These are phyloP conservation scores for Aplidium turbinatum DNA, from an alignment of 23 tunicate species.

Conservation along the genomic window DNA sequence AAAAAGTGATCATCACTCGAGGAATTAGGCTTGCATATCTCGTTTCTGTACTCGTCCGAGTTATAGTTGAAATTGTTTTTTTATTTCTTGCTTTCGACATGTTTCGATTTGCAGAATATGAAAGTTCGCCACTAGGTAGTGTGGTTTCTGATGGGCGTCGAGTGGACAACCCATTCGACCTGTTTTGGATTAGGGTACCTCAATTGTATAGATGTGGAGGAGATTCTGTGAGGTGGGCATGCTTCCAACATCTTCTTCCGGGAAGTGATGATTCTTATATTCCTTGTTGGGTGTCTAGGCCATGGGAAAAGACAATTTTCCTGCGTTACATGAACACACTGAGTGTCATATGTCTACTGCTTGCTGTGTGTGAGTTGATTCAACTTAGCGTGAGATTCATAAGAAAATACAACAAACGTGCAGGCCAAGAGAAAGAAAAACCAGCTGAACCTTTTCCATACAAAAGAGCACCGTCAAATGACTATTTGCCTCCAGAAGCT, in stretches of 20 bases:
- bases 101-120: conserved; percentile 73
- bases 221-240: conserved; percentile 74
- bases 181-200: conserved; percentile 76
- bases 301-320: conserved; percentile 97
- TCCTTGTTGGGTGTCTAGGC: conserved; percentile 96
- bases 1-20: conserved; percentile 40
- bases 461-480: background rate
- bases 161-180: conserved; percentile 41
- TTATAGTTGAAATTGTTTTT: conserved; percentile 52
- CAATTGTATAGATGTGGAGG: conserved; percentile 74
- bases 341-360: conserved; percentile 54
- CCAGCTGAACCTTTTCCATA: background rate
- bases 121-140: conserved; percentile 22
- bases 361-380: conserved; percentile 53
- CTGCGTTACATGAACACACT: conserved; percentile 88
- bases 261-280: conserved; percentile 66
- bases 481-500: background rate
- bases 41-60: conserved; percentile 45
- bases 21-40: conserved; percentile 55
- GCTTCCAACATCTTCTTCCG: conserved; percentile 69
- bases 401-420: background rate
- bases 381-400: conserved; percentile 16
- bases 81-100: conserved; percentile 65
- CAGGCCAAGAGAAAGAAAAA: background rate
- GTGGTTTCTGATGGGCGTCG: conserved; percentile 51